phyloP scores from a whole-genome alignment of 2,797 vertebrate species.

The Margarornis squamiger region DNA sequence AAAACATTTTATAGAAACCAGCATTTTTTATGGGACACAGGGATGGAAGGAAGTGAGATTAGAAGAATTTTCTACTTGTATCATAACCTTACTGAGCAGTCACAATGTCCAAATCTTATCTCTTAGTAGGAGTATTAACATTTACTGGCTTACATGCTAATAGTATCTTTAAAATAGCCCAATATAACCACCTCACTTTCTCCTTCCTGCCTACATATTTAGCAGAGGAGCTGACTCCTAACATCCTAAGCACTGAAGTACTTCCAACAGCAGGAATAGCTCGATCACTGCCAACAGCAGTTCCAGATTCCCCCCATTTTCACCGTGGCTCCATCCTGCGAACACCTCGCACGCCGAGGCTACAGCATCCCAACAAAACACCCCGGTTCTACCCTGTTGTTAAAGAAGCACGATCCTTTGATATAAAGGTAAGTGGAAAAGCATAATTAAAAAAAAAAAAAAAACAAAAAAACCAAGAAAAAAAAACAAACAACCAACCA shows the following conservation, averaged over 20 bases:
- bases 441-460: background rate
- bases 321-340: slow-evolving; percentile 72
- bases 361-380: slow-evolving; percentile 88
- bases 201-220: background rate
- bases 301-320: slow-evolving; percentile 79
- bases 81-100: background rate
- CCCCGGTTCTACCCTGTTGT: slow-evolving; percentile 94
- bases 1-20: background rate
- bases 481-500: accelerated
- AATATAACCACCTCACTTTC: background rate
- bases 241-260: slow-evolving; percentile 37
- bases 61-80: background rate
- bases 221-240: slow-evolving; percentile 47
- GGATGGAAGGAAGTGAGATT: background rate
- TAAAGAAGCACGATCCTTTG: slow-evolving; percentile 85
- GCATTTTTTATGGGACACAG: background rate
- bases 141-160: background rate
- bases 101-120: background rate
- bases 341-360: slow-evolving; percentile 83
- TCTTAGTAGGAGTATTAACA: background rate
- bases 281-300: slow-evolving; percentile 79
- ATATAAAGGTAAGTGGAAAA: slow-evolving; percentile 79
- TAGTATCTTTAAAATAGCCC: background rate
- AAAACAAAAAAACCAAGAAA: no score
- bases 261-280: slow-evolving; percentile 69